These are phyloP conservation scores for Rotaria magnacalcarata DNA, from an alignment of 2,888 invertebrate species.

Conservation along the genomic window DNA sequence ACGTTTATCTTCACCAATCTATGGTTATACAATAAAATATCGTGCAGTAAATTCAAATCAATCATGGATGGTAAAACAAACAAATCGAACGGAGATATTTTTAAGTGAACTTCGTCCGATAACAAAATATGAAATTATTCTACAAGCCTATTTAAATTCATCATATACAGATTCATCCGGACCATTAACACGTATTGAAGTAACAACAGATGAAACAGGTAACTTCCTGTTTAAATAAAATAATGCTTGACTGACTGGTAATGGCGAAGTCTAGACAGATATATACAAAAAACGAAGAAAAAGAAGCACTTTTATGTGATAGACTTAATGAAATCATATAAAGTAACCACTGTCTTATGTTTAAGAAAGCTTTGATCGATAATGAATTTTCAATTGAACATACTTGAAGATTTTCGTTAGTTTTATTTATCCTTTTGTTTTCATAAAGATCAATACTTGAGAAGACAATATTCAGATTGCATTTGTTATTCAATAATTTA, in stretches of 20 bases:
- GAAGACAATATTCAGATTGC: neutral
- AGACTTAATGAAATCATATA: neutral
- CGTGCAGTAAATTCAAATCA: neutral
- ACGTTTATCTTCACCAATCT: neutral
- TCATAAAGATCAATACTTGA: neutral
- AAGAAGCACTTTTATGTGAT: neutral
- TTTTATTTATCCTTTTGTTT: neutral
- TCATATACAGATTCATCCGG: slow-evolving; percentile 2
- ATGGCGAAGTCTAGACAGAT: neutral
- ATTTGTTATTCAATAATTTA: neutral
- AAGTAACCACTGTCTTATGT: neutral
- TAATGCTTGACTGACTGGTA: neutral
- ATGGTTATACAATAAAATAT: slow-evolving; percentile 36
- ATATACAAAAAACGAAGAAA: neutral
- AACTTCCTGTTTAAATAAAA: slow-evolving; percentile 15
- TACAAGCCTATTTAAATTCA: slow-evolving; percentile 10
- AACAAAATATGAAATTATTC: slow-evolving; percentile 19
- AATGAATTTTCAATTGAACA: neutral
- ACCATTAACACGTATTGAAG: slow-evolving; percentile 3
- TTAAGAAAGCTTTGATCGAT: neutral
- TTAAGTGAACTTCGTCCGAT: neutral
- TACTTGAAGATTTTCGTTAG: neutral
- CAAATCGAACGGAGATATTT: neutral
- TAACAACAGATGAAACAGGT: slow-evolving; percentile 31
- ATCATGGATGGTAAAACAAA: neutral